These are phyloP conservation scores for Parelbella ahira DNA, from an alignment of 2,888 invertebrate genomes.

Conservation along the genomic window DNA sequence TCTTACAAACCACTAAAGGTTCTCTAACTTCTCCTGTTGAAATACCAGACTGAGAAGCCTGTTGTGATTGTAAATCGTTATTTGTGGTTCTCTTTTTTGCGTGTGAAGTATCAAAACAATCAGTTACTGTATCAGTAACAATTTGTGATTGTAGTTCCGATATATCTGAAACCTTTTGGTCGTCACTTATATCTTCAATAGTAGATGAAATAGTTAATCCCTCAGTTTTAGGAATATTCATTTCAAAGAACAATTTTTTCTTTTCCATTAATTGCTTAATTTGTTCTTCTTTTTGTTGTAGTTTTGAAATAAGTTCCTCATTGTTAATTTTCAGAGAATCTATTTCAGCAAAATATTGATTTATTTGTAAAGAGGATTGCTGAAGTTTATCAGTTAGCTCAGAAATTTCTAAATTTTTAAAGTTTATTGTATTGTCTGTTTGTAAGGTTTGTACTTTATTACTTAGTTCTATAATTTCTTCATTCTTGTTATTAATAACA, in stretches of 20 bases:
- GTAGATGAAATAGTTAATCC: conserved; percentile 72
- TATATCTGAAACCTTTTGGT: conserved; percentile 45
- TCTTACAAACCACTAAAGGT: conserved; percentile 71
- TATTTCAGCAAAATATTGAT: conserved; percentile 40
- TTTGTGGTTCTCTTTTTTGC: conserved; percentile 38
- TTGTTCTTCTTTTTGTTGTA: conserved; percentile 56
- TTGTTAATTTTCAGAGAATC: conserved; percentile 44
- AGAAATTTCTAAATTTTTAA: conserved; percentile 47
- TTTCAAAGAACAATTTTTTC: conserved; percentile 65
- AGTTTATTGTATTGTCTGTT: conserved; percentile 39
- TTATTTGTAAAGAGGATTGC: conserved; percentile 37
- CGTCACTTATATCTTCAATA: conserved; percentile 58
- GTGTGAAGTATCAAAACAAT: conserved; percentile 32
- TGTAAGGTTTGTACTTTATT: conserved; percentile 49
- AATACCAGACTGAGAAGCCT: conserved; percentile 28
- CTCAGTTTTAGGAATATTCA: conserved; percentile 76
- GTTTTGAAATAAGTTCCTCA: conserved; percentile 42
- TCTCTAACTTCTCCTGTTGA: conserved; percentile 41
- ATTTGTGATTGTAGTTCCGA: conserved; percentile 67
- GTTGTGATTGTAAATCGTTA: no score
- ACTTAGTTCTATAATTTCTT: conserved; percentile 60
- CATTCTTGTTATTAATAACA: conserved; percentile 69
- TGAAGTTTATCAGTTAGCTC: conserved; percentile 56
- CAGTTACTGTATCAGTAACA: conserved; percentile 42
- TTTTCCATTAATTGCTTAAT: conserved; percentile 59